phyloP scores from a whole-genome alignment of 1,140 invertebrate genomes.

The Drosophila ficusphila region DNA sequence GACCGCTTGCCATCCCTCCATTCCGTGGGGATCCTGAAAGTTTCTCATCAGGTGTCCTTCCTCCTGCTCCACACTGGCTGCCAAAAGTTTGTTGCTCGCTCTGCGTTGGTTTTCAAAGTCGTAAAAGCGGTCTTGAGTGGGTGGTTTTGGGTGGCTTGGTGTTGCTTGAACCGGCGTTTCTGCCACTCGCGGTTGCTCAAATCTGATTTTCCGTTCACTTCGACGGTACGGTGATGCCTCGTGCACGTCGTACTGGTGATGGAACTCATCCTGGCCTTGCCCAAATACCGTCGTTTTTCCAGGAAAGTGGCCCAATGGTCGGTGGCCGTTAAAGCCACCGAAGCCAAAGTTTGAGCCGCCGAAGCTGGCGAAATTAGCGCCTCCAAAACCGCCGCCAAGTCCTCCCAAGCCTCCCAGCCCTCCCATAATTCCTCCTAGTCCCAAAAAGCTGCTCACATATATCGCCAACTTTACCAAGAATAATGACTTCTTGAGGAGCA shows the following conservation, averaged over 20 bases:
- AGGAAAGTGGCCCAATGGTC: slow-evolving; percentile 61
- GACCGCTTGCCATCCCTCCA: slow-evolving; percentile 76
- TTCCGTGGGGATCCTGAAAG: slow-evolving; percentile 37
- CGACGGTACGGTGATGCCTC: slow-evolving; percentile 70
- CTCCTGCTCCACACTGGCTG: slow-evolving; percentile 39
- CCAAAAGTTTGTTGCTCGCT: slow-evolving; percentile 31
- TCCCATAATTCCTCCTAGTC: slow-evolving; percentile 85
- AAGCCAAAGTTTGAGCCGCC: slow-evolving; percentile 42
- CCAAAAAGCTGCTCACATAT: slow-evolving; percentile 88
- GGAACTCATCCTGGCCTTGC: slow-evolving; percentile 55
- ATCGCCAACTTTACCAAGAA: slow-evolving; percentile 89
- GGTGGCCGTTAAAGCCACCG: slow-evolving; percentile 36
- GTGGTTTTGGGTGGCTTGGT: slow-evolving; percentile 4
- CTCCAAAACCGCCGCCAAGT: slow-evolving; percentile 31
- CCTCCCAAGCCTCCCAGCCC: slow-evolving; percentile 33
- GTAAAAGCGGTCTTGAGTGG: slow-evolving; percentile 73
- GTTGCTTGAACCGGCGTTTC: neutral
- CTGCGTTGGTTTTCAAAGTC: slow-evolving; percentile 73
- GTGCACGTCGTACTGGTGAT: slow-evolving; percentile 71
- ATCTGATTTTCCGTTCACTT: slow-evolving; percentile 71
- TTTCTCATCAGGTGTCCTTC: slow-evolving; percentile 45
- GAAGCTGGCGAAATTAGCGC: slow-evolving; percentile 39
- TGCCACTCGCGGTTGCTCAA: slow-evolving; percentile 56
- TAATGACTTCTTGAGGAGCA: slow-evolving; percentile 90
- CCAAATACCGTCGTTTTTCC: slow-evolving; percentile 62